Evolutionary conservation across 2,113 vertebrate genomes (phyloP), one percentile per base, ranked within the genome.

Genomic region (Trematomus loennbergii): DNA sequence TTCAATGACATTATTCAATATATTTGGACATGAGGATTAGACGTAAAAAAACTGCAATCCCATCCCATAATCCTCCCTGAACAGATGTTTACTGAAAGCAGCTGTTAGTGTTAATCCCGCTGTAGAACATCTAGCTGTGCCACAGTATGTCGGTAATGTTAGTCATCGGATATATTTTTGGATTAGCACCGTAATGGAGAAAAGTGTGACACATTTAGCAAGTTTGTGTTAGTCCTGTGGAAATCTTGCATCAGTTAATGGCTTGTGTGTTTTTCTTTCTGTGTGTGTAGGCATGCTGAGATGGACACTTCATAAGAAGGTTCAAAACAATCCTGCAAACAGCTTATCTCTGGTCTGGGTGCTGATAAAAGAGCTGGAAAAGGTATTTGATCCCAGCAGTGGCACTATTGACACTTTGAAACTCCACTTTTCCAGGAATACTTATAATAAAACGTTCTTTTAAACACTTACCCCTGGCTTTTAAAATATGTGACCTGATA

Each of bases 291-390:
- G 97, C 61, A 97, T 98, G 97, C 92, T 98, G 90, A 95, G 97
- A 68, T 98, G 97, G 97, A 97, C 97, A 0, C 90, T 99, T 78
- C 97, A 99, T 48, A 98, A 97, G 92, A 99, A 97, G 84, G 95
- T 96, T 0, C 95, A 96, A 52, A 93, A 96, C 74, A 96, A 96
- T 58, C 96, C 96, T 0, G 77, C 80, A 0, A 95, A 88, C 84
- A 96, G 95, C 76, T 92, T 95, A 0, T 67, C 94, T 66, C 82
- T 98, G 88, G 93, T 98, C 74, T 93, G 88, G 79, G 95, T 97
- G 81, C 94, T 97, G 69, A 95, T 98, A 69, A 96, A 96, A 85
- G 97, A 99, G 79, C 93, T 99, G 78, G 98, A 98, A 60, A 96
- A 95, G 96, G 98, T 98, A 89, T 83, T 92, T 84, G 36, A 69